Conservation (phyloP, 2,113 vertebrate species). For the Cavia porcellus region DNA sequence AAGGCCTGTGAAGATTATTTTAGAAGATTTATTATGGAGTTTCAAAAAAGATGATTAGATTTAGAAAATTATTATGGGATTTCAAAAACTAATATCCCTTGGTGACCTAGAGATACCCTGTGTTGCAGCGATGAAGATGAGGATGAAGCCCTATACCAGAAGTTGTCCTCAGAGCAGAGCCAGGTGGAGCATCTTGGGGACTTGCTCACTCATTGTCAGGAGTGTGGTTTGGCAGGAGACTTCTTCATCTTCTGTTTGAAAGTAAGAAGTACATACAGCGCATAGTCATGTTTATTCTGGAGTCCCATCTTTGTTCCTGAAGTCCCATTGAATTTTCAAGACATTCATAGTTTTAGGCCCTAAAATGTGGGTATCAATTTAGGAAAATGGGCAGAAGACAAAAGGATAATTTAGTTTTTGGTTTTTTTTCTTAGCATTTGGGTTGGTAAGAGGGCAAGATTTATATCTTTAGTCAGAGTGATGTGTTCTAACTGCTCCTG, state of each 20-base stretch:
- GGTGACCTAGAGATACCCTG: not conserved
- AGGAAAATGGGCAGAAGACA: not conserved
- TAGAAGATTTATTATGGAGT: not conserved
- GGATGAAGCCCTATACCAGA: constrained; percentile 94
- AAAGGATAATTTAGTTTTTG: not conserved
- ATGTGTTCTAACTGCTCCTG: not conserved
- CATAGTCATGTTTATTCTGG: not conserved
- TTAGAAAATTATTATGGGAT: not conserved
- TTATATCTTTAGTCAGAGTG: not conserved
- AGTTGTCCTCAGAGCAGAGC: constrained; percentile 93
- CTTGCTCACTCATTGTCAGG: constrained; percentile 91
- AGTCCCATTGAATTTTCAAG: constrained; percentile 44
- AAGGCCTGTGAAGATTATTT: not conserved
- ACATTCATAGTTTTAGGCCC: constrained; percentile 5
- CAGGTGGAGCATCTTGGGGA: constrained; percentile 91
- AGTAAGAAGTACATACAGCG: constrained; percentile 83
- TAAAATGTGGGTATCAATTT: constrained; percentile 37
- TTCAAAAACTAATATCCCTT: not conserved
- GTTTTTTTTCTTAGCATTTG: not conserved
- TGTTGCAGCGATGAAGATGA: constrained; percentile 91
- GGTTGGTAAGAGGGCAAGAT: not conserved
- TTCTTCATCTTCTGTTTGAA: constrained; percentile 95
- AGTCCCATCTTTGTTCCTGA: not conserved
- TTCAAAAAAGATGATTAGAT: not conserved
- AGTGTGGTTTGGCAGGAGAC: constrained; percentile 92